Conservation (phyloP, 2,797 vertebrate genomes). For the Calcarius lapponicus region DNA sequence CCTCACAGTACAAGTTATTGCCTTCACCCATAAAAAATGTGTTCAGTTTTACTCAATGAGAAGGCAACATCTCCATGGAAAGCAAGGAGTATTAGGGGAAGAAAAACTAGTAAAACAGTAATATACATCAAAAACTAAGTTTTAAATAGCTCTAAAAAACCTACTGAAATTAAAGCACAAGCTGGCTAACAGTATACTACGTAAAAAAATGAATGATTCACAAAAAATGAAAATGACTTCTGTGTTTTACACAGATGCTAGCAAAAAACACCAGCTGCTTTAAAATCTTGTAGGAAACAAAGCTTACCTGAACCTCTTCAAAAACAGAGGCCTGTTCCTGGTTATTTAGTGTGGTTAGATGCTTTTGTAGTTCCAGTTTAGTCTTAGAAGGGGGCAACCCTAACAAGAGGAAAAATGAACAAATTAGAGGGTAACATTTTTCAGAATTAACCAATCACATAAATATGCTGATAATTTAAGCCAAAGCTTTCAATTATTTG, state of each 20-base stretch:
- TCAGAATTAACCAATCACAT: background rate
- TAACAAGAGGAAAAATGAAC: slow-evolving; percentile 60
- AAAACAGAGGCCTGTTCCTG: slow-evolving; percentile 91
- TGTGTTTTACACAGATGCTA: background rate
- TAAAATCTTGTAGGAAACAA: background rate
- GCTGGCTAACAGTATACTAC: background rate
- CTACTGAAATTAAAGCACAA: background rate
- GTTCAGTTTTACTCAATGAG: background rate
- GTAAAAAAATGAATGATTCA: background rate
- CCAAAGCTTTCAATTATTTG: background rate
- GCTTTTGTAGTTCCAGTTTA: slow-evolving; percentile 93
- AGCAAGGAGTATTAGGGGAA: background rate
- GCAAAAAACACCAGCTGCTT: background rate
- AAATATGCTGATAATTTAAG: background rate
- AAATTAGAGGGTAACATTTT: background rate
- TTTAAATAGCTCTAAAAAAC: background rate
- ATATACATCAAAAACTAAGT: background rate
- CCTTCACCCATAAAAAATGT: background rate
- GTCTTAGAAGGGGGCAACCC: slow-evolving; percentile 90
- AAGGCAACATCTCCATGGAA: background rate
- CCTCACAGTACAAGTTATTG: background rate
- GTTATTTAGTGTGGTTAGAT: slow-evolving; percentile 89
- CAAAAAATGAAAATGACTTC: background rate
- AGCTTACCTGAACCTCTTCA: slow-evolving; percentile 90
- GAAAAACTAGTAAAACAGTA: background rate